These are phyloP conservation scores for Noctuana brunneofusca DNA, from an alignment of 2,888 invertebrate genomes.

Conservation along the genomic window DNA sequence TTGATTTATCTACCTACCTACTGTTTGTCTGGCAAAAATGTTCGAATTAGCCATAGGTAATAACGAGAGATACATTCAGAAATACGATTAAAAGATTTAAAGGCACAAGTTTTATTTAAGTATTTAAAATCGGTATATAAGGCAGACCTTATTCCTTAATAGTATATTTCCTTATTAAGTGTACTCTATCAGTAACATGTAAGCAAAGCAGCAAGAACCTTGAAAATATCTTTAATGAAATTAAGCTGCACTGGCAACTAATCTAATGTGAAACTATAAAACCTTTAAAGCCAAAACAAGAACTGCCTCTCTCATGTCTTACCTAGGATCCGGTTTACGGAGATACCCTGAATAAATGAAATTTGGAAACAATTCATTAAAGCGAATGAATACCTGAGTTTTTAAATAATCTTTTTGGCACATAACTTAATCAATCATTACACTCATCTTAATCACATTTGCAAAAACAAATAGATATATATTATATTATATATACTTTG, in stretches of 20 bases:
- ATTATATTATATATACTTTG: no score
- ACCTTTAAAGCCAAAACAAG: constrained; percentile 15
- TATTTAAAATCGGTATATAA: neutral
- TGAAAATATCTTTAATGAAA: neutral
- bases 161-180: no score
- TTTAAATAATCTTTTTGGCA: no score
- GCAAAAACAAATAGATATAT: no score
- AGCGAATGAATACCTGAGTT: constrained; percentile 12
- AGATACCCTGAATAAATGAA: constrained; percentile 46
- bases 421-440: no score
- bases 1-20: no score
- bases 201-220: neutral
- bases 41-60: no score
- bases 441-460: no score
- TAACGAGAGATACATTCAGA: no score
- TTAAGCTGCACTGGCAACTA: constrained; percentile 12
- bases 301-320: constrained; percentile 39
- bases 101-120: neutral
- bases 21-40: no score
- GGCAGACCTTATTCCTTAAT: neutral
- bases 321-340: constrained; percentile 43
- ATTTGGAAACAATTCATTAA: constrained; percentile 36
- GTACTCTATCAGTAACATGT: neutral
- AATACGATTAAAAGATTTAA: neutral
- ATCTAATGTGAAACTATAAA: constrained; percentile 19